These are phyloP conservation scores for Sarotherodon lohbergeri DNA, from an alignment of 2,113 vertebrate genomes.

Conservation along the genomic window DNA sequence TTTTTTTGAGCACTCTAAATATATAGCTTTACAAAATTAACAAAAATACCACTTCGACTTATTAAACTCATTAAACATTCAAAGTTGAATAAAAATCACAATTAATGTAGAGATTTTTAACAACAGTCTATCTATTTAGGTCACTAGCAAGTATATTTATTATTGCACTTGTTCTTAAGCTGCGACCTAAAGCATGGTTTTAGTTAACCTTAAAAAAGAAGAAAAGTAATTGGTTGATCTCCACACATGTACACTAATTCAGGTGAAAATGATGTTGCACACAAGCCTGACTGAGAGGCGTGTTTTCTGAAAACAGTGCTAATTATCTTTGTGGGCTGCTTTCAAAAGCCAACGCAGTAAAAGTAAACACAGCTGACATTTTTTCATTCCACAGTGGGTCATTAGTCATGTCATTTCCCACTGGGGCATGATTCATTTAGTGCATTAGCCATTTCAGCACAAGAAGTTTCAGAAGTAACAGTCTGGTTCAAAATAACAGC, in stretches of 20 bases:
- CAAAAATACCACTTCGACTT: not conserved
- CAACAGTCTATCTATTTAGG: not conserved
- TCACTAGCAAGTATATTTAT: not conserved
- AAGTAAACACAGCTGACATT: not conserved
- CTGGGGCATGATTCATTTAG: not conserved
- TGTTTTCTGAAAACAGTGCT: not conserved
- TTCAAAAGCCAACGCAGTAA: not conserved
- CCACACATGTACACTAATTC: accelerated
- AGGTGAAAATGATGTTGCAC: not conserved
- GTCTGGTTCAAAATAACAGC: not conserved
- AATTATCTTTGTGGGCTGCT: not conserved
- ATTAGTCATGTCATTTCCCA: not conserved
- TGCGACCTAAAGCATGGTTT: not conserved
- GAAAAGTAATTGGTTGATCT: not conserved
- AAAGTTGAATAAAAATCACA: not conserved
- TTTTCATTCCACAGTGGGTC: not conserved
- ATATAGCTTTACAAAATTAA: not conserved
- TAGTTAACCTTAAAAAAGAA: not conserved
- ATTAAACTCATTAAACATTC: not conserved
- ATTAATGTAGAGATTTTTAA: not conserved
- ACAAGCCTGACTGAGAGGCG: not conserved
- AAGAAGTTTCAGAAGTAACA: not conserved
- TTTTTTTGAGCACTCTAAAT: not conserved
- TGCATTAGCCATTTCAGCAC: not conserved
- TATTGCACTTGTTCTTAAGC: not conserved